A percentile compares a stretch with the other conserved stretches of the same genome.
Evolutionary conservation across 2,797 vertebrate species (phyloP).

Genomic region (Sebastes hubbsi): DNA sequence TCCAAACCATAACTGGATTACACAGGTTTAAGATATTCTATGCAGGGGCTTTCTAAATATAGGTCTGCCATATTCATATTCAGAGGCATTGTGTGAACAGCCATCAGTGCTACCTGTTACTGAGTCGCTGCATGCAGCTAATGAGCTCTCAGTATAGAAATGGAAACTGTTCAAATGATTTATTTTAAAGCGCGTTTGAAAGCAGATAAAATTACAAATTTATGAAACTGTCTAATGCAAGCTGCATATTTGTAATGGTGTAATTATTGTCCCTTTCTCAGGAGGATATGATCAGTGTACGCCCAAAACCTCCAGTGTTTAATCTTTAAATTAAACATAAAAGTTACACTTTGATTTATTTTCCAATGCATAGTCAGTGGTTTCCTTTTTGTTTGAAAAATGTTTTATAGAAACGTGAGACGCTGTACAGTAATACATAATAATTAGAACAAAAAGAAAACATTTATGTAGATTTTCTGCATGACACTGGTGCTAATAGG

Average conservation of each 20-base stretch:
- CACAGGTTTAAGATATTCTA: not conserved
- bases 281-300: not conserved
- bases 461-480: too few relatives aligned
- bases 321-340: not conserved
- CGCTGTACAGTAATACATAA: not conserved
- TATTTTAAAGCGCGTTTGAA: not conserved
- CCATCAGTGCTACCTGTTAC: not conserved
- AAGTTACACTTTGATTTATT: not conserved
- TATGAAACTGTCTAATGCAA: too few relatives aligned
- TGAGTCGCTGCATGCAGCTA: not conserved
- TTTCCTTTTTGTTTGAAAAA: not conserved
- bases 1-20: conserved; percentile 2
- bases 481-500: not conserved
- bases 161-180: not conserved
- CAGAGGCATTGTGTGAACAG: conserved; percentile 1
- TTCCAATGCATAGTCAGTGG: not conserved
- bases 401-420: not conserved
- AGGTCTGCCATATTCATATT: not conserved
- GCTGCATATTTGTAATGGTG: not conserved
- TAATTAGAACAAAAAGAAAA: not conserved
- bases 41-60: conserved; percentile 22
- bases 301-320: not conserved
- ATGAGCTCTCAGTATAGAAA: not conserved
- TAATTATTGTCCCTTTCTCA: not conserved
- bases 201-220: not conserved